Conservation (phyloP, 2,888 invertebrate genomes). For the Ganaspis brasiliensis region DNA sequence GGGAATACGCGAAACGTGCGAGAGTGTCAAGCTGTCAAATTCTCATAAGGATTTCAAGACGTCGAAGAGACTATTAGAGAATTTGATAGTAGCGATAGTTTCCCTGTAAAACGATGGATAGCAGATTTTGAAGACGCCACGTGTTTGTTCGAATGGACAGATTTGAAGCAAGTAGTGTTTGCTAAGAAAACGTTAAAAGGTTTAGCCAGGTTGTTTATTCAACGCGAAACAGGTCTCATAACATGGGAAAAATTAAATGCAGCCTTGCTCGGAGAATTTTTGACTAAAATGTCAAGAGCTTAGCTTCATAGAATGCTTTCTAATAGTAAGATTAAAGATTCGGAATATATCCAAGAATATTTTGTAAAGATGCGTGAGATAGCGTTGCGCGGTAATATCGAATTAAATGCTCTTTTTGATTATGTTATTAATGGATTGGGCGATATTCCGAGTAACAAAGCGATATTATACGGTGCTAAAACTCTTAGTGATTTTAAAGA, state of each 20-base stretch:
- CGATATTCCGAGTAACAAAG: constrained; percentile 42
- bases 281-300: constrained; percentile 44
- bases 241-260: constrained; percentile 41
- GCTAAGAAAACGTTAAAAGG: constrained; percentile 40
- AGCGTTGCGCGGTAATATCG: constrained; percentile 44
- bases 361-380: constrained; percentile 47
- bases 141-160: constrained; percentile 43
- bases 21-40: not conserved
- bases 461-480: not conserved
- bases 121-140: constrained; percentile 51
- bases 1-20: too few relatives aligned
- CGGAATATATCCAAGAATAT: constrained; percentile 52
- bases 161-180: constrained; percentile 47
- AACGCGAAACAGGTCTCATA: constrained; percentile 45
- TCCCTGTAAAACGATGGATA: constrained; percentile 50
- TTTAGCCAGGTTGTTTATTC: constrained; percentile 46
- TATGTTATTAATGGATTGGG: constrained; percentile 45
- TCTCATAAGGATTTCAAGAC: constrained; percentile 33
- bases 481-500: not conserved
- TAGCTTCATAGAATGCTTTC: constrained; percentile 47
- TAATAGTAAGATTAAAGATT: constrained; percentile 32
- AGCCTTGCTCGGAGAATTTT: constrained; percentile 44
- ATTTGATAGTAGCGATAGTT: constrained; percentile 42
- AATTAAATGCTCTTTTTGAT: constrained; percentile 42
- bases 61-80: constrained; percentile 49